These are phyloP conservation scores for Psittacula echo DNA, from an alignment of 2,797 vertebrate genomes.

Conservation along the genomic window DNA sequence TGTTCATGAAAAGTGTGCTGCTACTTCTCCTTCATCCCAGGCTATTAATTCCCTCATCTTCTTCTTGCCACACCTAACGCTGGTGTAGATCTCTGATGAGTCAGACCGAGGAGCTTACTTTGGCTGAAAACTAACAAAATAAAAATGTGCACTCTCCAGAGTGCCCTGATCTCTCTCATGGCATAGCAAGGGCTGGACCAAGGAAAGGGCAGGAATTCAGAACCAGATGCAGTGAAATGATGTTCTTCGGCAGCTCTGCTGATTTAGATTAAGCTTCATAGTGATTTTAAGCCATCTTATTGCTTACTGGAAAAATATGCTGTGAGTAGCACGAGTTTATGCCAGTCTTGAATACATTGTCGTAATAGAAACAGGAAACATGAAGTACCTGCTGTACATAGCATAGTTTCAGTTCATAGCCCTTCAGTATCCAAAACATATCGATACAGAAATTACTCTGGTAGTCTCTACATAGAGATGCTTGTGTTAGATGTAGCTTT, in stretches of 20 bases:
- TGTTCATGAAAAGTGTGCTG: neutral
- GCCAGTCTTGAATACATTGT: neutral
- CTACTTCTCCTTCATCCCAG: neutral
- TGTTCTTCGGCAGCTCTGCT: neutral
- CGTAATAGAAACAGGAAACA: neutral
- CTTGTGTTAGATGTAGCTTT: neutral
- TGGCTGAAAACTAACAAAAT: neutral
- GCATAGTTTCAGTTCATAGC: neutral
- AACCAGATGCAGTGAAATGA: neutral
- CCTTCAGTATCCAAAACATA: neutral
- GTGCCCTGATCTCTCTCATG: neutral
- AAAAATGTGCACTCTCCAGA: neutral
- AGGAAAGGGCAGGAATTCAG: neutral
- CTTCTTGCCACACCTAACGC: neutral
- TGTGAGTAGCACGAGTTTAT: neutral
- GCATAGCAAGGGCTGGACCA: neutral
- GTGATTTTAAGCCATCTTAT: neutral
- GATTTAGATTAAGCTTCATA: neutral
- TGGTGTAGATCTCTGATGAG: neutral
- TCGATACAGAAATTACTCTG: neutral
- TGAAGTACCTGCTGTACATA: neutral
- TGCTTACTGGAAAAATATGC: neutral
- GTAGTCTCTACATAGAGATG: neutral
- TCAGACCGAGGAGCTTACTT: neutral
- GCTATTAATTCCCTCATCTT: neutral